phyloP scores from a whole-genome alignment of 2,113 vertebrate genomes.

The Eudorcas thomsonii region DNA sequence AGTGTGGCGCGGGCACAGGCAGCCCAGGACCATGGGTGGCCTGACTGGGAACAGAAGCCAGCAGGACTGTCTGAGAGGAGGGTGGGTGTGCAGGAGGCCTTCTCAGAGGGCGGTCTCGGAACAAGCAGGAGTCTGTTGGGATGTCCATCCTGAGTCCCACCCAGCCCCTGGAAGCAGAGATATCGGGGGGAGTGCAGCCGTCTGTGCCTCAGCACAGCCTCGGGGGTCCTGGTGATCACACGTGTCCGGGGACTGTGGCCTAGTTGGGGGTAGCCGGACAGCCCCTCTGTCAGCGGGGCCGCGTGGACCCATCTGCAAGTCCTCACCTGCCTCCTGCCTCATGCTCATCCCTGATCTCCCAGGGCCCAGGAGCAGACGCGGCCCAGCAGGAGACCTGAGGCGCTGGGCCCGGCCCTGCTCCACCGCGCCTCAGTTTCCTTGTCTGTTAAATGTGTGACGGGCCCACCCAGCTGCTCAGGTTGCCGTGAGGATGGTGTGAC shows the following conservation, averaged over 20 bases:
- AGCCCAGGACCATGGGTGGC: neutral
- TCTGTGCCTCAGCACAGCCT: neutral
- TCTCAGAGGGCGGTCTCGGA: neutral
- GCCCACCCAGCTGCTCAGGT: neutral
- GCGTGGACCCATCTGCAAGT: neutral
- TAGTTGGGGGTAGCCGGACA: neutral
- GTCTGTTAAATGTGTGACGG: neutral
- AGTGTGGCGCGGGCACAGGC: neutral
- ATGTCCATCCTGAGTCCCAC: neutral
- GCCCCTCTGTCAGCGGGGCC: neutral
- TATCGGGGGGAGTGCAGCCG: rapidly evolving
- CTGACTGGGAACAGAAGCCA: neutral
- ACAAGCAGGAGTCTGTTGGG: neutral
- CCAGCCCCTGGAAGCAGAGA: neutral
- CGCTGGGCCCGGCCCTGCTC: rapidly evolving
- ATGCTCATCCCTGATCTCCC: neutral
- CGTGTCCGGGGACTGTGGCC: neutral
- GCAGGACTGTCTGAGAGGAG: neutral
- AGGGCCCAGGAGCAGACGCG: neutral
- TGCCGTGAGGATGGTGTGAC: neutral
- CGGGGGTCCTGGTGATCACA: neutral
- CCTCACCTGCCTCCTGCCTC: neutral
- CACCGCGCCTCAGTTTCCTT: neutral
- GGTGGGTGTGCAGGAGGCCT: neutral
- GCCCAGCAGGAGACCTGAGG: neutral